phyloP scores from a whole-genome alignment of 2,113 vertebrate genomes.

The Salvator merianae region DNA sequence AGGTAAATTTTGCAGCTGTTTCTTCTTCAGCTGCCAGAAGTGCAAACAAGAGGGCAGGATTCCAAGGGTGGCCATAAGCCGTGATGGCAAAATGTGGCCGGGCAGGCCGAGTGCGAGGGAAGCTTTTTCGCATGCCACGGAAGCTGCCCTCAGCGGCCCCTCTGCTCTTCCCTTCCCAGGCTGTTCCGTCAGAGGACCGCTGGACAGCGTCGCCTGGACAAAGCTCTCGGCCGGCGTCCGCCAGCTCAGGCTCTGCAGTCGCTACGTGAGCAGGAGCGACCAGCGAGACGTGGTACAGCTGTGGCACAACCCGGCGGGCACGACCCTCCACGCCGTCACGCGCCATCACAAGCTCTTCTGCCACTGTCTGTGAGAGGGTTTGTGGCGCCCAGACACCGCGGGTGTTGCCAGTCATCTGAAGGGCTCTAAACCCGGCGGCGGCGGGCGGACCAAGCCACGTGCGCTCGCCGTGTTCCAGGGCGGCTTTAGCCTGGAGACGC shows the following conservation, averaged over 20 bases:
- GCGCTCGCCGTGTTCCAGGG: too few relatives aligned
- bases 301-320: neutral
- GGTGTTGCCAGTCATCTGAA: neutral
- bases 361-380: neutral
- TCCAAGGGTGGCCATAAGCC: neutral
- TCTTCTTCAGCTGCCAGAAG: too few relatives aligned
- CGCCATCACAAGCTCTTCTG: slow-evolving; percentile 41
- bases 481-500: too few relatives aligned
- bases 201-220: slow-evolving; percentile 55
- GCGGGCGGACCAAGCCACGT: too few relatives aligned
- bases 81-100: neutral
- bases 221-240: slow-evolving; percentile 50
- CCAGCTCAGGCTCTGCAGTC: slow-evolving; percentile 78
- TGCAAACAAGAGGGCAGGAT: too few relatives aligned
- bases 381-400: accelerated
- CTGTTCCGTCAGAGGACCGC: slow-evolving; percentile 73
- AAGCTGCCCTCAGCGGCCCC: too few relatives aligned
- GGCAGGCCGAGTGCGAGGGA: neutral
- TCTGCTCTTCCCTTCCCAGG: slow-evolving; percentile 57
- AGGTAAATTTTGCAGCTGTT: too few relatives aligned
- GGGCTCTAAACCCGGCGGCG: too few relatives aligned
- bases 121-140: neutral
- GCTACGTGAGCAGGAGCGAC: slow-evolving; percentile 73
- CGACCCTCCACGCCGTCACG: accelerated
- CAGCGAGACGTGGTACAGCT: slow-evolving; percentile 53